Conservation (phyloP, 2,888 invertebrate genomes). For the Aphrophora alni region DNA sequence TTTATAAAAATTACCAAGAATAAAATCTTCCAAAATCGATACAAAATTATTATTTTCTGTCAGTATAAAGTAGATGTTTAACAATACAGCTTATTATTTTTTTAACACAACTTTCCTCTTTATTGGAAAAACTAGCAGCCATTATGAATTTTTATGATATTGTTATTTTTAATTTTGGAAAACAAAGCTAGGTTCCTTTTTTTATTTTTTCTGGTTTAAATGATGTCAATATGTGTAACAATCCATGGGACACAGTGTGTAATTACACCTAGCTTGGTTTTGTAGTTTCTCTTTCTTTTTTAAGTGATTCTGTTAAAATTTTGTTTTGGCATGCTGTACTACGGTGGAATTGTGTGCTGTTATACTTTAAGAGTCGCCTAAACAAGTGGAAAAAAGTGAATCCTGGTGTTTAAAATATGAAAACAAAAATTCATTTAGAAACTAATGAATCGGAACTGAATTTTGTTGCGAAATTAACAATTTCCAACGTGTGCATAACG, state of each 20-base stretch:
- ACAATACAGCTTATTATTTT: too few relatives aligned
- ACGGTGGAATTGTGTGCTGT: not conserved
- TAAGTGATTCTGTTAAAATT: not conserved
- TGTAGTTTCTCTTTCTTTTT: not conserved
- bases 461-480: not conserved
- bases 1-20: too few relatives aligned
- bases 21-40: too few relatives aligned
- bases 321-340: not conserved
- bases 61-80: too few relatives aligned
- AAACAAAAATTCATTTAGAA: not conserved
- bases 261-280: not conserved
- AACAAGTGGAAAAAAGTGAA: too few relatives aligned
- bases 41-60: too few relatives aligned
- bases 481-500: not conserved
- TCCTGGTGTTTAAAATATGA: not conserved
- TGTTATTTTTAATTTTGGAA: too few relatives aligned
- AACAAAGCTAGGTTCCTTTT: not conserved
- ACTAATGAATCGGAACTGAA: not conserved
- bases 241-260: not conserved
- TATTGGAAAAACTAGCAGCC: too few relatives aligned
- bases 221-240: not conserved
- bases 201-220: not conserved
- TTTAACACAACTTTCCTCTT: too few relatives aligned
- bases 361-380: too few relatives aligned
- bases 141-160: too few relatives aligned